Conservation (phyloP, 2,888 invertebrate species). For the Apamea crenata region DNA sequence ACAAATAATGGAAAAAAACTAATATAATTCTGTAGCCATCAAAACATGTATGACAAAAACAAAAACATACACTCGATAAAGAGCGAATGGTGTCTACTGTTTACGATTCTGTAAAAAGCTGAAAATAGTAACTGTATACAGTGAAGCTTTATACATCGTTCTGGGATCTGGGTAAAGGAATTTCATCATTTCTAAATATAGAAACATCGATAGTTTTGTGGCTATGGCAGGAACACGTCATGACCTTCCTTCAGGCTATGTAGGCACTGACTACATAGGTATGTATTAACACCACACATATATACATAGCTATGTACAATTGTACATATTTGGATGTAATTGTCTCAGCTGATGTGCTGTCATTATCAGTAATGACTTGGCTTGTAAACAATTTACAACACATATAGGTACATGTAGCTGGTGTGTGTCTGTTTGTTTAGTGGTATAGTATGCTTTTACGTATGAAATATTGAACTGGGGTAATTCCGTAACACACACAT, state of each 20-base stretch:
- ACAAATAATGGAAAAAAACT: not conserved
- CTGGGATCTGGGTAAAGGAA: not conserved
- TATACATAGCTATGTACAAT: not conserved
- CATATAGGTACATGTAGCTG: not conserved
- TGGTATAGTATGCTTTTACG: not conserved
- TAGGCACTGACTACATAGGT: not conserved
- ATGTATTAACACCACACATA: slow-evolving; percentile 4
- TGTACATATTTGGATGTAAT: slow-evolving; percentile 3
- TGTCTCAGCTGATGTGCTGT: slow-evolving; percentile 11
- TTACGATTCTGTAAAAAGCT: not conserved
- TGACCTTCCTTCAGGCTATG: slow-evolving; percentile 1
- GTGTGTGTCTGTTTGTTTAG: not conserved
- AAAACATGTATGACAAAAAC: slow-evolving; percentile 1
- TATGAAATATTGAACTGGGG: not conserved
- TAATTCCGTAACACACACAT: no score
- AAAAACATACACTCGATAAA: not conserved
- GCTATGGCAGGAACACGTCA: not conserved
- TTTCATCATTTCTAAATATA: slow-evolving; percentile 40
- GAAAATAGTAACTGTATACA: not conserved
- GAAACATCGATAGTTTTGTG: slow-evolving; percentile 22
- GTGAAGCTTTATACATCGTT: not conserved
- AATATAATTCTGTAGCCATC: not conserved
- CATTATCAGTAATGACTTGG: slow-evolving; percentile 30
- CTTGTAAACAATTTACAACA: not conserved
- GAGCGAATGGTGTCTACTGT: not conserved